These are phyloP conservation scores for Pollenia amentaria DNA, from an alignment of 2,888 invertebrate genomes.

Conservation along the genomic window DNA sequence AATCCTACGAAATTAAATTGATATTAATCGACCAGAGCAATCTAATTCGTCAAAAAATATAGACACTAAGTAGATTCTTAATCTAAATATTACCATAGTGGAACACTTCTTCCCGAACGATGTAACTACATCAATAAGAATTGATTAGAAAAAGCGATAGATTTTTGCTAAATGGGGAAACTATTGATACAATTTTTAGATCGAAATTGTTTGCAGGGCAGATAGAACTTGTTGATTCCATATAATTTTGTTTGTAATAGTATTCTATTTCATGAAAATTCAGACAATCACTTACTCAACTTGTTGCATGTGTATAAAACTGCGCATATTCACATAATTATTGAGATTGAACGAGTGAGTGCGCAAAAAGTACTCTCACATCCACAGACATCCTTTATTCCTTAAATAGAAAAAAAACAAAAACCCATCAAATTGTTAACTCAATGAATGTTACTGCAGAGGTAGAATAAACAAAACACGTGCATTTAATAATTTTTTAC, in stretches of 20 bases:
- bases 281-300: constrained; percentile 24
- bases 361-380: neutral
- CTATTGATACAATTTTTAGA: too few relatives aligned
- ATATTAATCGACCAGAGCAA: too few relatives aligned
- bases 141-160: too few relatives aligned
- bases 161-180: too few relatives aligned
- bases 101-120: too few relatives aligned
- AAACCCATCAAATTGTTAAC: constrained; percentile 28
- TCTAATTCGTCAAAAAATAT: too few relatives aligned
- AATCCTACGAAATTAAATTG: too few relatives aligned
- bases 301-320: constrained; percentile 40
- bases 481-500: constrained; percentile 25
- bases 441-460: neutral
- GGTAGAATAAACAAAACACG: constrained; percentile 28
- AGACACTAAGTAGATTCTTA: too few relatives aligned
- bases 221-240: constrained; percentile 13
- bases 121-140: too few relatives aligned
- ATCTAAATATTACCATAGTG: too few relatives aligned
- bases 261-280: neutral
- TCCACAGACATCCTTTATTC: constrained; percentile 15
- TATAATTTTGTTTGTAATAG: neutral
- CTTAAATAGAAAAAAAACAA: neutral
- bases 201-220: too few relatives aligned
- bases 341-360: constrained; percentile 14
- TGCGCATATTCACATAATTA: constrained; percentile 49